A percentile compares a stretch with the other conserved stretches of the same genome.
phyloP scores from a whole-genome alignment of 2,888 invertebrate species.

The Drosophila melanosoma region DNA sequence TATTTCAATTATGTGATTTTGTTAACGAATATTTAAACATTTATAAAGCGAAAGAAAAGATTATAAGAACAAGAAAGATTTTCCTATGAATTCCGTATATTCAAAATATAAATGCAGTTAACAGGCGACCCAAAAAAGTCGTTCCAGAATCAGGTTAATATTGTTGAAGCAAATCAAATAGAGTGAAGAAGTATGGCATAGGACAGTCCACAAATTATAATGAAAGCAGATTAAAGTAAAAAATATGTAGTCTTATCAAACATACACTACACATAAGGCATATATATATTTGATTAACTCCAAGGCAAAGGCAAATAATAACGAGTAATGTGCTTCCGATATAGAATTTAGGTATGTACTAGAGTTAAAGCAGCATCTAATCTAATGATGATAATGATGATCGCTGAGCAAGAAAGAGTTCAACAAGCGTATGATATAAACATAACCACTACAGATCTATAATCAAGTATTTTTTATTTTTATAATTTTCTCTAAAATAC shows the following conservation, averaged over 20 bases:
- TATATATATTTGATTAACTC: conserved; percentile 40
- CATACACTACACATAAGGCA: conserved; percentile 19
- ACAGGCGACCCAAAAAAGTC: conserved; percentile 51
- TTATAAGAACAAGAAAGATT: conserved; percentile 1
- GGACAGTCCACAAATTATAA: conserved; percentile 21
- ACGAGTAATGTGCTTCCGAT: conserved; percentile 77
- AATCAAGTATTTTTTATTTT: conserved; percentile 4
- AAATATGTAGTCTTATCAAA: conserved; percentile 13
- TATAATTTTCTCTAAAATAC: conserved; percentile 5
- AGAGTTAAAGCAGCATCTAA: conserved; percentile 42
- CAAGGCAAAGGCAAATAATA: conserved; percentile 75
- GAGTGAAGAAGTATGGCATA: conserved; percentile 20
- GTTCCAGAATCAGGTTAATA: conserved; percentile 62
- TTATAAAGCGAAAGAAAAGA: background rate
- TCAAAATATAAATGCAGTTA: conserved; percentile 62
- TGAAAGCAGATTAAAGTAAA: conserved; percentile 17
- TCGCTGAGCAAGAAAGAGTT: conserved; percentile 34
- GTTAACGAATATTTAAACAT: conserved; percentile 2
- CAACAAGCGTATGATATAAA: conserved; percentile 29
- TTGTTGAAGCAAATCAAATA: conserved; percentile 35
- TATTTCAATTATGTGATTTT: conserved; percentile 49
- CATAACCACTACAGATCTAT: conserved; percentile 18
- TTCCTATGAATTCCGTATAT: conserved; percentile 47
- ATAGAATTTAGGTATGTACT: conserved; percentile 67
- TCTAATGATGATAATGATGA: conserved; percentile 14